A percentile compares a stretch with the other conserved stretches of the same genome.
phyloP scores from a whole-genome alignment of 2,888 invertebrate species.

The Trichogramma evanescens region DNA sequence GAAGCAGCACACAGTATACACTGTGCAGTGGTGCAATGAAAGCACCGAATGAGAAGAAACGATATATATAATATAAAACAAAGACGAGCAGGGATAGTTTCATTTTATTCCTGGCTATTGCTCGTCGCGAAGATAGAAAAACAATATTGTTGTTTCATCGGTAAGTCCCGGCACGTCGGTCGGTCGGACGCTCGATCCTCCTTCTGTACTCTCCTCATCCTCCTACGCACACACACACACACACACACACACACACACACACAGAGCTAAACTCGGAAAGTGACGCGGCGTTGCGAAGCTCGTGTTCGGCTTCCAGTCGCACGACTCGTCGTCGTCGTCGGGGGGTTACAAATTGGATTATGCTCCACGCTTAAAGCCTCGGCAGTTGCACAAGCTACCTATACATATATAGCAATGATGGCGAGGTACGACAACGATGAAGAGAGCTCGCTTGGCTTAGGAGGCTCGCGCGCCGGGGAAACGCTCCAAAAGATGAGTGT shows the following conservation, averaged over 20 bases:
- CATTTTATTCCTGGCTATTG: no score
- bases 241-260: no score
- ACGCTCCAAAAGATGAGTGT: constrained; percentile 11
- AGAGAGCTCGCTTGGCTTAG: constrained; percentile 17
- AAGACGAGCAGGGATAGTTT: no score
- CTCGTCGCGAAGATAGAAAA: constrained; percentile 30
- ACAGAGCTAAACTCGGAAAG: no score
- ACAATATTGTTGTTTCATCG: constrained; percentile 45
- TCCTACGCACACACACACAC: constrained; percentile 12
- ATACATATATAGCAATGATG: no score
- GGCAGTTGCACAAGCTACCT: constrained; percentile 10
- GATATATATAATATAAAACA: no score
- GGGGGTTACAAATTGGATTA: constrained; percentile 45
- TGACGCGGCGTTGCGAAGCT: background rate
- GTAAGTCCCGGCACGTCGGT: constrained; percentile 41
- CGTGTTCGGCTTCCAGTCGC: constrained; percentile 1
- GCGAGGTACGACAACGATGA: constrained; percentile 16
- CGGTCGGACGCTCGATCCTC: constrained; percentile 35
- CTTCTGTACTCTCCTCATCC: constrained; percentile 14
- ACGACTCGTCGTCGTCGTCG: constrained; percentile 12
- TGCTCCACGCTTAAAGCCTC: constrained; percentile 26
- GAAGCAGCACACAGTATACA: no score
- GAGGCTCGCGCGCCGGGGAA: background rate
- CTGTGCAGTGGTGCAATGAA: no score
- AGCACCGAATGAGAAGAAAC: no score